Conservation (phyloP, 1,140 invertebrate species). For the Drosophila simulans region DNA sequence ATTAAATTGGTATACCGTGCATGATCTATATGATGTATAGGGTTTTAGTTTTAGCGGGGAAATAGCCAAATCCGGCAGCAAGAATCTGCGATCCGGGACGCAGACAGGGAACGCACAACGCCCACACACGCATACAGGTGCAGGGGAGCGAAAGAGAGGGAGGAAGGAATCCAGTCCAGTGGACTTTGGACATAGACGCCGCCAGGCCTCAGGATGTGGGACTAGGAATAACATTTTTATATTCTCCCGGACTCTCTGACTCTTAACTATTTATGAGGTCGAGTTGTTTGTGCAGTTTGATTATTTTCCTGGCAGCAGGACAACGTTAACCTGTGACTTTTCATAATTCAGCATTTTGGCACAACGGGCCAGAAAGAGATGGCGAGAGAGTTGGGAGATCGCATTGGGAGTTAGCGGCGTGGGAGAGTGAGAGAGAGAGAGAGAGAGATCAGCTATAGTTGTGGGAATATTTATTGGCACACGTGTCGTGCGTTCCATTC, state of each 20-base stretch:
- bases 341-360: constrained; percentile 54
- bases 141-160: not conserved
- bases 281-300: constrained; percentile 68
- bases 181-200: constrained; percentile 22
- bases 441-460: constrained; percentile 1
- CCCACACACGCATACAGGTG: constrained; percentile 5
- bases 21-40: too few species aligned
- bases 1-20: too few species aligned
- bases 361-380: not conserved
- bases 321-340: constrained; percentile 38
- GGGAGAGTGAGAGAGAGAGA: not conserved
- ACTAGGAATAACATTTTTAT: constrained; percentile 26
- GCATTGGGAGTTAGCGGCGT: not conserved
- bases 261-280: constrained; percentile 69
- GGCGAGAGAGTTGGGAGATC: constrained; percentile 12
- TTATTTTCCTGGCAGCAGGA: constrained; percentile 45
- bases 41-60: not conserved
- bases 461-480: constrained; percentile 1
- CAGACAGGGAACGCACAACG: constrained; percentile 20
- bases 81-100: constrained; percentile 18
- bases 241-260: constrained; percentile 31
- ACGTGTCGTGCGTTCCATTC: not conserved
- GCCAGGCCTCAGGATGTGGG: constrained; percentile 35
- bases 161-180: not conserved
- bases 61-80: constrained; percentile 6